A percentile compares a stretch with the other conserved stretches of the same genome.
Conservation (phyloP, 64 coral and sea anemone genomes). For the Anthopleura sola region DNA sequence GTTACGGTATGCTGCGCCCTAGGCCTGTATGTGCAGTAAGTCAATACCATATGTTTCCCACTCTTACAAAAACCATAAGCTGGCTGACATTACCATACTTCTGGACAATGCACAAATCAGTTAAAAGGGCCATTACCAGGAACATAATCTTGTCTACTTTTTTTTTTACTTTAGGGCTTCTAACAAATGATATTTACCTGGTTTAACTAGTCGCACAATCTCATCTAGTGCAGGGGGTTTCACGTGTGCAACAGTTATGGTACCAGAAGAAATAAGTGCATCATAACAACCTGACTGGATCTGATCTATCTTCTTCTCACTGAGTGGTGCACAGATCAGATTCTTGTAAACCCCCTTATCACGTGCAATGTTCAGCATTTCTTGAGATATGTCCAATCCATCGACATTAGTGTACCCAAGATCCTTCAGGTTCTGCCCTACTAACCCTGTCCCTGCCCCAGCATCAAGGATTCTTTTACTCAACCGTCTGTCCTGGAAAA, state of each 20-base stretch:
- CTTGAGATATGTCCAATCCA: conserved; percentile 43
- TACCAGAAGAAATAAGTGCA: conserved; percentile 40
- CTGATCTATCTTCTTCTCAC: conserved; percentile 11
- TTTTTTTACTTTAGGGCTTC: too few relatives aligned
- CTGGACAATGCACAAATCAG: too few relatives aligned
- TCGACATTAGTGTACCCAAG: conserved; percentile 51
- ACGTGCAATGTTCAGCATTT: conserved; percentile 48
- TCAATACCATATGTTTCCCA: too few relatives aligned
- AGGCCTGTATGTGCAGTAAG: too few relatives aligned
- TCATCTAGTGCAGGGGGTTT: conserved; percentile 45
- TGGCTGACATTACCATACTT: too few relatives aligned
- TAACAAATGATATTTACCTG: conserved; percentile 9
- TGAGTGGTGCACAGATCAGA: conserved; percentile 31
- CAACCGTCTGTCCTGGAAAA: not conserved
- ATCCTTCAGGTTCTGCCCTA: conserved; percentile 36
- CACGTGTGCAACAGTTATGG: conserved; percentile 46
- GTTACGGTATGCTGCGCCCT: too few relatives aligned
- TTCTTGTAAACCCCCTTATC: conserved; percentile 38
- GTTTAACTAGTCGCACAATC: conserved; percentile 40
- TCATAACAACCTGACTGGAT: conserved; percentile 46
- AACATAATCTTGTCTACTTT: too few relatives aligned
- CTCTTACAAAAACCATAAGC: too few relatives aligned
- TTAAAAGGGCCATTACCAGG: too few relatives aligned
- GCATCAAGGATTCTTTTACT: conserved; percentile 11
- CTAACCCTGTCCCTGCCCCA: conserved; percentile 38